phyloP scores from a whole-genome alignment of 2,113 vertebrate genomes.

The Lampris incognitus region DNA sequence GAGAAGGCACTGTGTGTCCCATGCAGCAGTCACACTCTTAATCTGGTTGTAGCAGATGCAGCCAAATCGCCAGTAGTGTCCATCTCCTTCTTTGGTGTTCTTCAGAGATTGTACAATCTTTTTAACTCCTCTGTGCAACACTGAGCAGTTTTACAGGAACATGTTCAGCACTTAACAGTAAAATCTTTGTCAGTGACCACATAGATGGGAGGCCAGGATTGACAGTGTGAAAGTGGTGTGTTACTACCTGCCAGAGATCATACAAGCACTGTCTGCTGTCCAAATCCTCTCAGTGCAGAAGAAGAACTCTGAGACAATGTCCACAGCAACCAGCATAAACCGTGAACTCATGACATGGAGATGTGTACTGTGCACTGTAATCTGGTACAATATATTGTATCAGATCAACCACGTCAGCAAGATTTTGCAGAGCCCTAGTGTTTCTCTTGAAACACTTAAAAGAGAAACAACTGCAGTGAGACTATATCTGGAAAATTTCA shows the following conservation, averaged over 20 bases:
- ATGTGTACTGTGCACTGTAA: neutral
- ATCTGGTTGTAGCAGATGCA: no score
- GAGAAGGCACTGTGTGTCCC: neutral
- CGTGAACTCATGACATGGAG: neutral
- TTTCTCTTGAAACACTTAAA: no score
- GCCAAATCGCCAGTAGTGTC: neutral
- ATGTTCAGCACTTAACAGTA: neutral
- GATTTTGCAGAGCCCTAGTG: no score
- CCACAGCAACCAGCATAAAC: neutral
- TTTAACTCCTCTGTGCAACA: neutral
- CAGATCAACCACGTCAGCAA: neutral
- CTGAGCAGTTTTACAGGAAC: neutral
- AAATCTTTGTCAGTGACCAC: neutral
- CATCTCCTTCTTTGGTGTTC: neutral
- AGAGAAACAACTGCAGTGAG: neutral
- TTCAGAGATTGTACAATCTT: neutral
- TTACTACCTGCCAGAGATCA: neutral
- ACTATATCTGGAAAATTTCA: constrained; percentile 1
- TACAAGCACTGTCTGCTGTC: neutral
- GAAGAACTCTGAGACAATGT: neutral
- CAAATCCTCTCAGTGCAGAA: neutral
- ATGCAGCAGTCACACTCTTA: no score
- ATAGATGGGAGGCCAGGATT: neutral
- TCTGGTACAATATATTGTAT: neutral
- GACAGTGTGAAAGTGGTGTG: neutral